Evolutionary conservation across 2,888 invertebrate species (phyloP).

Genomic region (Meliscaeva auricollis): DNA sequence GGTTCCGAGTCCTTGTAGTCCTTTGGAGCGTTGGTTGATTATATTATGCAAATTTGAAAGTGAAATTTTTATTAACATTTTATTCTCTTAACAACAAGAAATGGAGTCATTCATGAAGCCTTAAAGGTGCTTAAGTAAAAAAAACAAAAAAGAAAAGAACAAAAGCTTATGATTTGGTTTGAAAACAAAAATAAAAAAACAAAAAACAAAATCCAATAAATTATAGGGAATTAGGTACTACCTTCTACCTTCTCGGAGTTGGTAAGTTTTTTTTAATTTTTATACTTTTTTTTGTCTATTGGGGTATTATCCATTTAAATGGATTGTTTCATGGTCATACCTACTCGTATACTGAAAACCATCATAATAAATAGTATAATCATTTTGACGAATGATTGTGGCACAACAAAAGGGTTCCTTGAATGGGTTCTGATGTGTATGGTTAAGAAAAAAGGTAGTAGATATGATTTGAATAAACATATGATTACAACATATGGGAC

Average conservation of each 20-base stretch:
- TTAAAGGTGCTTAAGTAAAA: constrained; percentile 19
- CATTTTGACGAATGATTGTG: constrained; percentile 29
- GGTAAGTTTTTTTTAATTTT: too few relatives aligned
- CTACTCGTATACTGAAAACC: background rate
- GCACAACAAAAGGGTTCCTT: constrained; percentile 22
- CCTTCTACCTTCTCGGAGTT: background rate
- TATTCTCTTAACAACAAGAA: constrained; percentile 35
- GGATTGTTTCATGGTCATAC: constrained; percentile 16
- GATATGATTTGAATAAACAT: constrained; percentile 21
- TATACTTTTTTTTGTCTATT: constrained; percentile 2
- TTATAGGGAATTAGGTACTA: constrained; percentile 26
- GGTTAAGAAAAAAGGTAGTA: constrained; percentile 5
- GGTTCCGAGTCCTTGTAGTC: background rate
- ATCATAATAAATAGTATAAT: constrained; percentile 22
- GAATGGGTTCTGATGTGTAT: constrained; percentile 20
- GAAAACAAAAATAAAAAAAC: background rate
- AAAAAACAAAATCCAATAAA: constrained; percentile 40
- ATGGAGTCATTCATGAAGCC: constrained; percentile 49
- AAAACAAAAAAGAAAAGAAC: constrained; percentile 17
- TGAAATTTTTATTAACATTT: constrained; percentile 52
- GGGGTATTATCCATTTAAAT: constrained; percentile 50
- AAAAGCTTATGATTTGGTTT: constrained; percentile 28
- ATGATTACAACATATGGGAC: constrained; percentile 38
- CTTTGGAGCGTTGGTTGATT: constrained; percentile 15
- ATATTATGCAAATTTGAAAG: constrained; percentile 72